Evolutionary conservation across 2,797 vertebrate species (phyloP).

Genomic region (Typhlichthys subterraneus): DNA sequence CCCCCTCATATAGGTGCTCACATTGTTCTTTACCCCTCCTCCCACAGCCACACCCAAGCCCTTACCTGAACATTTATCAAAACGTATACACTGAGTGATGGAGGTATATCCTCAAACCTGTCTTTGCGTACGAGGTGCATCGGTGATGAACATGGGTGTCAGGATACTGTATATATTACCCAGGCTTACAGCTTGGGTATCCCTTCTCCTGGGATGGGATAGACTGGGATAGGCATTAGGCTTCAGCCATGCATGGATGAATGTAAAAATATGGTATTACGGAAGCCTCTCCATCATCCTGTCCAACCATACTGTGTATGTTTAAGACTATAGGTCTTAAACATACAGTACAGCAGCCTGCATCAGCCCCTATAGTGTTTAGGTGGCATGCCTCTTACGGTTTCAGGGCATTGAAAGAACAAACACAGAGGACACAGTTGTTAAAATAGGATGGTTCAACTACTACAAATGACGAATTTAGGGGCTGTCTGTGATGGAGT

Average conservation of each 20-base stretch:
- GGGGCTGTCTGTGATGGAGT: conserved; percentile 44
- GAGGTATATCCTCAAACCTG: conserved; percentile 48
- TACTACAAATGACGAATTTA: conserved; percentile 41
- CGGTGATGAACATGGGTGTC: conserved; percentile 46
- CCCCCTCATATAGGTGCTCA: too few relatives aligned
- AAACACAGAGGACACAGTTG: conserved; percentile 29
- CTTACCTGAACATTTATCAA: not conserved
- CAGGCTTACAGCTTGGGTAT: conserved; percentile 53
- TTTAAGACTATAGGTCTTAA: conserved; percentile 37
- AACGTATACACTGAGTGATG: not conserved
- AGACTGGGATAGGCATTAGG: conserved; percentile 23
- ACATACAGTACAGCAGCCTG: conserved; percentile 25
- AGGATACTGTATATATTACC: conserved; percentile 26
- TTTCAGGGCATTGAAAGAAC: not conserved
- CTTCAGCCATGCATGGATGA: conserved; percentile 70
- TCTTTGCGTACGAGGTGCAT: conserved; percentile 51
- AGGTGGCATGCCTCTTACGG: not conserved
- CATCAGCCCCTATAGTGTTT: conserved; percentile 41
- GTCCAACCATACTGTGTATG: conserved; percentile 23
- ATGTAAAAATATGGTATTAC: conserved; percentile 70
- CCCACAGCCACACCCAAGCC: too few relatives aligned
- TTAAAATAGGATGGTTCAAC: conserved; percentile 44
- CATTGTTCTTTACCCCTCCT: too few relatives aligned
- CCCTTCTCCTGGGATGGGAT: conserved; percentile 50
- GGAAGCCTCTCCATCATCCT: conserved; percentile 55